These are phyloP conservation scores for Microtus richardsoni DNA, from an alignment of 2,113 vertebrate genomes.

Conservation along the genomic window DNA sequence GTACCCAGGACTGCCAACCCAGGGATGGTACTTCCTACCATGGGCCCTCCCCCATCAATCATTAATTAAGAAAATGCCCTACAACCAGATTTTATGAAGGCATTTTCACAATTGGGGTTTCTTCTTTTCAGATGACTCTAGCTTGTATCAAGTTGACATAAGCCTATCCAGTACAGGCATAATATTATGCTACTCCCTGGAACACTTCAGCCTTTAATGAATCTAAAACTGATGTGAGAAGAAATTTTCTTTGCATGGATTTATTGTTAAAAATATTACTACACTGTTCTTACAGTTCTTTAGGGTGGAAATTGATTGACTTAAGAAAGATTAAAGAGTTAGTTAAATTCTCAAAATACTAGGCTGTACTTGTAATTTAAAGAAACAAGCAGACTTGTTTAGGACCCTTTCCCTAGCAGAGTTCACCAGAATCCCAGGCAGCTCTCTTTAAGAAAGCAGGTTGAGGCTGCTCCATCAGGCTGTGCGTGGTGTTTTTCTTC, in stretches of 20 bases:
- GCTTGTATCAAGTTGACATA: neutral
- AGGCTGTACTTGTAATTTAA: neutral
- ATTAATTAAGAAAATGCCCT: neutral
- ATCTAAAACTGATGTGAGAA: neutral
- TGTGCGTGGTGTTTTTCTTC: constrained; percentile 73
- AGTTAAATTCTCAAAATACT: neutral
- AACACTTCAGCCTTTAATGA: neutral
- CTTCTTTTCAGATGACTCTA: neutral
- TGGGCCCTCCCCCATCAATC: neutral
- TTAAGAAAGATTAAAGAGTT: constrained; percentile 24
- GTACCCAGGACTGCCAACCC: neutral
- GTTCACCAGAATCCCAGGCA: constrained; percentile 37
- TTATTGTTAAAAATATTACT: neutral
- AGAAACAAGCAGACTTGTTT: constrained; percentile 29
- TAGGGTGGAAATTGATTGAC: constrained; percentile 12
- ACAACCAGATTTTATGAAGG: neutral
- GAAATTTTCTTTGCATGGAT: neutral
- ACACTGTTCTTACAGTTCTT: neutral
- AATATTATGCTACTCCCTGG: neutral
- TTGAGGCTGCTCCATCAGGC: constrained; percentile 52
- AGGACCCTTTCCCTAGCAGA: constrained; percentile 60
- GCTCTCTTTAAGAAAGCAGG: constrained; percentile 34
- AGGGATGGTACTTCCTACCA: neutral
- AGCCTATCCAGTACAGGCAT: neutral
- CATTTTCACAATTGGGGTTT: neutral